Evolutionary conservation across 2,113 vertebrate genomes (phyloP).

Genomic region (Pelmatolapia mariae): DNA sequence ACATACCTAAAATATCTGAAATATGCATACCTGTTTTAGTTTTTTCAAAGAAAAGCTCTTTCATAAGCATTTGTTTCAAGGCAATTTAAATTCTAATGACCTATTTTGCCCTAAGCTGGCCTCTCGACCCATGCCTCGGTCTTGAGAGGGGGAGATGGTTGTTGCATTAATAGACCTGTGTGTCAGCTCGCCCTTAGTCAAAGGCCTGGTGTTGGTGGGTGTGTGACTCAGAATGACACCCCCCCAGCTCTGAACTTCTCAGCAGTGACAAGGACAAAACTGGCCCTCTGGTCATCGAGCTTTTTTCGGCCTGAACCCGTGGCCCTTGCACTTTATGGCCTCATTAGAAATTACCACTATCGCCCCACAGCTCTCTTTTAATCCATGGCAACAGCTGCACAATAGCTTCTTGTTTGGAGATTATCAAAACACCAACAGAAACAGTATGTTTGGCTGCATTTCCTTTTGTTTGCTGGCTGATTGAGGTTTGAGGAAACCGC

Average conservation of each 20-base stretch:
- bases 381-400: conserved; percentile 21
- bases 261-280: conserved; percentile 38
- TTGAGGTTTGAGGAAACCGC: conserved; percentile 16
- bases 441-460: background rate
- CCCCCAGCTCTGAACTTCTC: conserved; percentile 20
- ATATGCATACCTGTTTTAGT: background rate
- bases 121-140: background rate
- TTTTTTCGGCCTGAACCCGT: conserved; percentile 3
- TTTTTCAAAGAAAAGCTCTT: background rate
- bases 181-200: conserved; percentile 35
- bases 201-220: conserved; percentile 22
- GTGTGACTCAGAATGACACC: conserved; percentile 40
- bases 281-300: conserved; percentile 19
- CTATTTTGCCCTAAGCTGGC: conserved; percentile 20
- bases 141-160: conserved; percentile 14
- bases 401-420: conserved; percentile 29
- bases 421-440: conserved; percentile 22
- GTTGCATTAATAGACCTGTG: conserved; percentile 51
- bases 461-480: conserved; percentile 18
- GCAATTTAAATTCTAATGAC: conserved; percentile 26
- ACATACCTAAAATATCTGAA: background rate
- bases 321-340: background rate
- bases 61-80: background rate
- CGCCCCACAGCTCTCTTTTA: background rate
- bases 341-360: conserved; percentile 19